phyloP scores from a whole-genome alignment of 2,888 invertebrate genomes.

The Morpho achilles region DNA sequence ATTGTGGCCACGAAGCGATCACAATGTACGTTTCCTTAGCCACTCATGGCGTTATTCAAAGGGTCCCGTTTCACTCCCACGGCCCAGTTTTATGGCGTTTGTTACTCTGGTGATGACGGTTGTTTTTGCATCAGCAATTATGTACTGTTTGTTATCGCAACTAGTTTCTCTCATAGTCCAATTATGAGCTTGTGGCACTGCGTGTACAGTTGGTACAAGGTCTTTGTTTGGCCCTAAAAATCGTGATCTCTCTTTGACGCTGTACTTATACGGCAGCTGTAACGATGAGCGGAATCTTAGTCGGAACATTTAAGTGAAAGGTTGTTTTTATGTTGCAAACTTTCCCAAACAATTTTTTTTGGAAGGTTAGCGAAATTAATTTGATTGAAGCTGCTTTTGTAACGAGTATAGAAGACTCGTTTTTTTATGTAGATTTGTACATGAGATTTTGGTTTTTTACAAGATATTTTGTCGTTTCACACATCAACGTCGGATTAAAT shows the following conservation, averaged over 20 bases:
- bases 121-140: constrained; percentile 75
- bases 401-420: too few relatives aligned
- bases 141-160: constrained; percentile 60
- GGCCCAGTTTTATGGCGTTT: constrained; percentile 70
- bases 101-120: constrained; percentile 66
- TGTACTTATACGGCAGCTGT: constrained; percentile 44
- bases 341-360: constrained; percentile 15
- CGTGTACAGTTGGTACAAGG: constrained; percentile 45
- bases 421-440: too few relatives aligned
- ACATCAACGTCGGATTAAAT: too few relatives aligned
- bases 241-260: constrained; percentile 46
- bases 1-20: constrained; percentile 44
- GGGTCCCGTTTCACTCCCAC: constrained; percentile 75
- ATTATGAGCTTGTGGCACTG: constrained; percentile 70
- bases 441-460: too few relatives aligned
- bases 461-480: too few relatives aligned
- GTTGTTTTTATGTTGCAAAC: constrained; percentile 20
- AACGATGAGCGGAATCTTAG: constrained; percentile 51
- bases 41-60: constrained; percentile 48
- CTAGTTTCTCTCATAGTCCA: constrained; percentile 65
- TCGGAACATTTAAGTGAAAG: constrained; percentile 45
- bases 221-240: constrained; percentile 65
- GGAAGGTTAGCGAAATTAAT: too few relatives aligned
- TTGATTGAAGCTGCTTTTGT: too few relatives aligned
- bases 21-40: constrained; percentile 60